A percentile compares a stretch with the other conserved stretches of the same genome.
Conservation (phyloP, 2,113 vertebrate genomes). For the Microtus oregoni region DNA sequence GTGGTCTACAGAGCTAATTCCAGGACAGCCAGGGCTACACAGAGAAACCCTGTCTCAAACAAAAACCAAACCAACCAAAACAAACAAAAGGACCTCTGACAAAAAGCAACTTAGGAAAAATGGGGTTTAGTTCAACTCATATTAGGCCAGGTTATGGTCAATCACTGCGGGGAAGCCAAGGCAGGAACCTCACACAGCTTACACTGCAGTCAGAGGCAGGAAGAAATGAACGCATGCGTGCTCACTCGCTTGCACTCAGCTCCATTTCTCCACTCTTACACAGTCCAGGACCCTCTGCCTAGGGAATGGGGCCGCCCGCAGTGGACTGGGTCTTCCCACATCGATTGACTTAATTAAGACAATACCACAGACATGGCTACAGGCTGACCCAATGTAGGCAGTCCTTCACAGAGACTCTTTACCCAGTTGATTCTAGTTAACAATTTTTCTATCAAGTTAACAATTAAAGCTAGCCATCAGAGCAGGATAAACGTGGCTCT, state of each 20-base stretch:
- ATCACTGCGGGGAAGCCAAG: not conserved
- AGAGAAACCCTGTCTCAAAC: not conserved
- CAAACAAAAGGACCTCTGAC: not conserved
- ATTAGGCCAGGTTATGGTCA: not conserved
- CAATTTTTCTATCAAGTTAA: not conserved
- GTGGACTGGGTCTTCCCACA: not conserved
- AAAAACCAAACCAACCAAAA: not conserved
- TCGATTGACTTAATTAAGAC: not conserved
- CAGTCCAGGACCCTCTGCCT: not conserved
- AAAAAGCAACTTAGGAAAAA: not conserved
- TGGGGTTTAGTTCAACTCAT: not conserved
- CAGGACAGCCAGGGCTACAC: not conserved
- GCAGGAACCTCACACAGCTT: not conserved
- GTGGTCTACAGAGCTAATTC: not conserved
- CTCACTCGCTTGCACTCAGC: not conserved
- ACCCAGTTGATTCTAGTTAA: not conserved
- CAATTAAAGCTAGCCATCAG: not conserved
- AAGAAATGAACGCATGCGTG: not conserved
- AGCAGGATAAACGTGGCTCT: not conserved
- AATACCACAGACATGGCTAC: not conserved
- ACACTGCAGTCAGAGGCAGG: not conserved
- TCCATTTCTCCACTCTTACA: not conserved
- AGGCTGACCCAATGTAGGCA: not conserved
- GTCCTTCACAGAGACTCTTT: not conserved
- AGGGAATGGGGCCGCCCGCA: not conserved